Base-by-base conservation (phyloP, 2,797 vertebrate genomes). In the Halcyon leucocephala region DNA sequence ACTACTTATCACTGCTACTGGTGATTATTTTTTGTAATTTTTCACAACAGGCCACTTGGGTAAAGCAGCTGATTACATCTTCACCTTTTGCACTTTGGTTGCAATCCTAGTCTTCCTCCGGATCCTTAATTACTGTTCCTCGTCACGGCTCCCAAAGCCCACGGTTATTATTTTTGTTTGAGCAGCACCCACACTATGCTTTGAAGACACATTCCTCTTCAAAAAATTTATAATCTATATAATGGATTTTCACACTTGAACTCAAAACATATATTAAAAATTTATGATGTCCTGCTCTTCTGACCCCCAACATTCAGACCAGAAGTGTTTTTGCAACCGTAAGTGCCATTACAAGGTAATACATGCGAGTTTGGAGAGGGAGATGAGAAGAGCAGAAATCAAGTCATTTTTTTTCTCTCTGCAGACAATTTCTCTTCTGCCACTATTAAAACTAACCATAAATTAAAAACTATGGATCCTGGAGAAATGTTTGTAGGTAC, bases 161-260 rank as follows among this genome's bases (percentile, higher is more conserved):
- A 82, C 6, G 2, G 88, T 90, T 87, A 96, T 91, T 82, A 91
- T 81, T 93, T 69, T 72, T 48, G 69, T 71, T 71, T 74, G 44
- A 89, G 49, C 64, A 94, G 90, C 74, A 90, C 22, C 49, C 52
- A 86, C 55, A 12, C 55, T 44, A 25, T 0, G 3, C 81, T 94
- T 90, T 58, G 46, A 92, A 92, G 64, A 82, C 69, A 77, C 15
- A 10, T 48, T 66, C 90, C 77, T 51, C 71, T 93, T 90, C 88
- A 84, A 94, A 93, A 95, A 89, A 95, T 78, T 90, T 92, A 93
- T 84, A 90, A 89, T 74, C 88, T 80, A 71, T 90, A 60, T 83
- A 96, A 96, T 87, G 86, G 89, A 93, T 95, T 94, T 95, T 93
- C 95, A 96, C 87, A 96, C 92, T 90, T 96, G 93, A 95, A 93